Evolutionary conservation across 2,113 vertebrate species (phyloP).

Genomic region (Dissostichus mawsoni): DNA sequence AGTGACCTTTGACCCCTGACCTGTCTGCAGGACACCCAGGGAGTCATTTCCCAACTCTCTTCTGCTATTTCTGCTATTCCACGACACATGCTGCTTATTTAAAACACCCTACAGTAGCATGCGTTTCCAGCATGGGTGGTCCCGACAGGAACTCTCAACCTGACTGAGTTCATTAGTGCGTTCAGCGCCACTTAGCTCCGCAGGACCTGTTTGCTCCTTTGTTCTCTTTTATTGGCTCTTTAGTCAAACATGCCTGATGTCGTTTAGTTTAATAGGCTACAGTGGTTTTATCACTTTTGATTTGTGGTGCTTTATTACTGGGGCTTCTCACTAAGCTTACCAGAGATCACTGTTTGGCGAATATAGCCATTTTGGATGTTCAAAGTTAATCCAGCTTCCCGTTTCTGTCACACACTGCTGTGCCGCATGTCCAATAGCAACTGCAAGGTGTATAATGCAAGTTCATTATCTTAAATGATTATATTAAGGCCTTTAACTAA

Average conservation of each 20-base stretch:
- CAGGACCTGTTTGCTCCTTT: not conserved
- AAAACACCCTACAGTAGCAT: conserved; percentile 33
- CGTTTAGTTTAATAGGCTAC: not conserved
- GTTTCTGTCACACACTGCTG: too few relatives aligned
- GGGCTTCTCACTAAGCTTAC: not conserved
- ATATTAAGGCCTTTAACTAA: too few relatives aligned
- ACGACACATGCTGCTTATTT: conserved; percentile 54
- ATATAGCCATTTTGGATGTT: too few relatives aligned
- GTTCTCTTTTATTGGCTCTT: not conserved
- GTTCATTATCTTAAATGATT: too few relatives aligned
- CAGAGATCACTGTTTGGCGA: too few relatives aligned
- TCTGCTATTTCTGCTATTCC: conserved; percentile 15
- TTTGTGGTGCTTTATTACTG: not conserved
- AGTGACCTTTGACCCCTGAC: conserved; percentile 42
- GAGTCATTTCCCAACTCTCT: conserved; percentile 37
- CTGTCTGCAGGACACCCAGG: conserved; percentile 55
- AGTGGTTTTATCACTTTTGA: not conserved
- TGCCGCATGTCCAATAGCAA: too few relatives aligned
- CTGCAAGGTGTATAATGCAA: too few relatives aligned
- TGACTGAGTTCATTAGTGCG: not conserved
- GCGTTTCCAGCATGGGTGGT: conserved; percentile 50
- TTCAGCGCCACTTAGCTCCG: not conserved
- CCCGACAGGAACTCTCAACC: not conserved
- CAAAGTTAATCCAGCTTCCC: too few relatives aligned
- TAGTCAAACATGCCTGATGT: not conserved